Evolutionary conservation across 2,888 invertebrate species (phyloP), one percentile per base, ranked within the genome.

Genomic region (Rhingia rostrata): DNA sequence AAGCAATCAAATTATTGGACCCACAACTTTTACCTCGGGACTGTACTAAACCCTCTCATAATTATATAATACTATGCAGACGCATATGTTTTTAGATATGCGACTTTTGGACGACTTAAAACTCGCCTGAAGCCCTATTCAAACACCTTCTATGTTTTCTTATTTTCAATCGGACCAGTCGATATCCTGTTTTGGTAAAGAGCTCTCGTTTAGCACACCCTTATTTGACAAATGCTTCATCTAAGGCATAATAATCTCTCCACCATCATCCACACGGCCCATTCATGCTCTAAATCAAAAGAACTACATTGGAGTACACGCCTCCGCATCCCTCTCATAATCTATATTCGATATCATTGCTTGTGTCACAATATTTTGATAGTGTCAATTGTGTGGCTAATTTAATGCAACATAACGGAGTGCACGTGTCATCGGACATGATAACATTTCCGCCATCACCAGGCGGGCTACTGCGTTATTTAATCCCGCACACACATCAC

Each of bases 311-410:
- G n/a, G 6, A 6, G 4, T 9, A 6, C 9, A 58, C 58, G 58
- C 58, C 58, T 30, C 6, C 7, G 22, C 22, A 58, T n/a, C 9
- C 9, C n/a, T n/a, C 22, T 30, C 22, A 41, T 54, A 53, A 74
- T 74, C 74, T 49, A 9, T 56, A 56, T 45, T 14, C 41, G 10
- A 45, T 45, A 39, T 64, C 64, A 41, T 63, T 54, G n/a, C 39
- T 47, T 63, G 14, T 60, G 79, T 74, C 73, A 78, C 63, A 83
- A 83, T 83, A 79, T 83, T 83, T 58, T 83, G 79, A 67, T 83
- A 73, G 61, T 39, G 49, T 56, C 73, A 83, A 83, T 83, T 74
- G 74, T 79, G 64, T 54, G 80, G 53, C 53, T 53, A 53, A 53
- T 84, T 63, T 79, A 60, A 80, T 64, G 67, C 80, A 69, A 74